Evolutionary conservation across 2,113 vertebrate genomes (phyloP), one percentile per base, ranked within the genome.

Genomic region (Stercorarius parasiticus): DNA sequence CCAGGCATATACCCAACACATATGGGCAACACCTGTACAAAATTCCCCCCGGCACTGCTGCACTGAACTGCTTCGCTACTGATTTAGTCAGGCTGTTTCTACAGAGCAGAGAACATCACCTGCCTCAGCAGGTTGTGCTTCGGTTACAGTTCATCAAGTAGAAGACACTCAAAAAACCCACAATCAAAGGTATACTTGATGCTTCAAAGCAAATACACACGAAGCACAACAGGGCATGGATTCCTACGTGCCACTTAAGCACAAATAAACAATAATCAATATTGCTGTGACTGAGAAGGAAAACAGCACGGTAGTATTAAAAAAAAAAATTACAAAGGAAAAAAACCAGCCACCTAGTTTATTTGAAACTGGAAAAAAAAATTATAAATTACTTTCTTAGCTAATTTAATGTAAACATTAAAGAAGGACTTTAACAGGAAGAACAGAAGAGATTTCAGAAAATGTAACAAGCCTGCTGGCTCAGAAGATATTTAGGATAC

Each of bases 1-100:
- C 79, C 74, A 97, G 94, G 93, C 94, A 69, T 11, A 82, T 21
- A 82, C 71, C 88, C 92, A 95, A 90, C 84, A 93, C 94, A 95
- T 91, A 79, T 77, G 91, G 96, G 56, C 88, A 95, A 45, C 94
- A 95, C 86, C 84, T 95, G 94, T 50, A 92, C 19, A 40, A 86
- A 61, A 86, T 30, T 86, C 62, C 38, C 22, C 22, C 74, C 16
- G 22, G 16, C 25, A 10, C 30, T 65, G 66, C 53, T 79, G 66
- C 53, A 36, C 30, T 55, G 22, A 82, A 49, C 56, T n/a, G 53
- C 9, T 72, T 61, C 40, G 12, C 62, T 82, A 55, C 73, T 6
- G 32, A 45, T 36, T 79, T 76, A 83, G 47, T 23, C 86, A 92
- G 70, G 79, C 42, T 65, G 52, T 36, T 83, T 34, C 62, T 30